A percentile compares a stretch with the other conserved stretches of the same genome.
phyloP scores from a whole-genome alignment of 2,888 invertebrate species.

The Melanostoma scalare region DNA sequence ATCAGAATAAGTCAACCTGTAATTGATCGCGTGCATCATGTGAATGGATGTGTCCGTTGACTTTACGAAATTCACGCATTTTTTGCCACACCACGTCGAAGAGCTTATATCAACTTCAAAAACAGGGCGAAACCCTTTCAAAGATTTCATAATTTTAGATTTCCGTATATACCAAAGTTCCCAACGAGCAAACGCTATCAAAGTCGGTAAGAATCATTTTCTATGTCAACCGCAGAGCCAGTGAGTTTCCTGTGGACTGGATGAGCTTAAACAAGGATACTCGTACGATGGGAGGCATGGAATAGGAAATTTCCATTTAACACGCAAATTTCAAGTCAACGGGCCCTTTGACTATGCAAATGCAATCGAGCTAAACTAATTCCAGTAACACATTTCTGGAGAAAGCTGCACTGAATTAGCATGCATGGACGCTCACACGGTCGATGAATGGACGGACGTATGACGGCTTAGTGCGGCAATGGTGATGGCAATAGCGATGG shows the following conservation, averaged over 20 bases:
- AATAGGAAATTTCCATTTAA: constrained; percentile 40
- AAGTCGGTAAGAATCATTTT: constrained; percentile 46
- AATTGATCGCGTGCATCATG: constrained; percentile 40
- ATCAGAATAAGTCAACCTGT: too few species aligned
- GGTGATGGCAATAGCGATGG: constrained; percentile 7
- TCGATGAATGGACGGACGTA: constrained; percentile 7
- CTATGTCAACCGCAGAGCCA: constrained; percentile 39
- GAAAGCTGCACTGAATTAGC: constrained; percentile 33
- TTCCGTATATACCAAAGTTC: background rate
- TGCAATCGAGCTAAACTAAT: constrained; percentile 65
- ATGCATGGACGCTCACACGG: background rate
- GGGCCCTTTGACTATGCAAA: constrained; percentile 47
- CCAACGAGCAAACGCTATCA: constrained; percentile 17
- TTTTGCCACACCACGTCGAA: constrained; percentile 21
- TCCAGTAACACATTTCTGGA: constrained; percentile 23
- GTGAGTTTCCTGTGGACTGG: constrained; percentile 20
- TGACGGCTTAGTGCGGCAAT: constrained; percentile 20
- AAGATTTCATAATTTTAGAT: constrained; percentile 20
- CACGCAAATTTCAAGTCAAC: constrained; percentile 63
- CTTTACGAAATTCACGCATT: constrained; percentile 53
- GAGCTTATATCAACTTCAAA: constrained; percentile 16
- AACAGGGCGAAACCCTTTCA: constrained; percentile 25
- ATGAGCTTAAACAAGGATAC: background rate
- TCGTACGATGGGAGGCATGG: background rate
- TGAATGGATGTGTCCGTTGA: constrained; percentile 40